These are phyloP conservation scores for Patiria miniata DNA, from an alignment of 35 echinoderm and acorn worm species.

Conservation along the genomic window DNA sequence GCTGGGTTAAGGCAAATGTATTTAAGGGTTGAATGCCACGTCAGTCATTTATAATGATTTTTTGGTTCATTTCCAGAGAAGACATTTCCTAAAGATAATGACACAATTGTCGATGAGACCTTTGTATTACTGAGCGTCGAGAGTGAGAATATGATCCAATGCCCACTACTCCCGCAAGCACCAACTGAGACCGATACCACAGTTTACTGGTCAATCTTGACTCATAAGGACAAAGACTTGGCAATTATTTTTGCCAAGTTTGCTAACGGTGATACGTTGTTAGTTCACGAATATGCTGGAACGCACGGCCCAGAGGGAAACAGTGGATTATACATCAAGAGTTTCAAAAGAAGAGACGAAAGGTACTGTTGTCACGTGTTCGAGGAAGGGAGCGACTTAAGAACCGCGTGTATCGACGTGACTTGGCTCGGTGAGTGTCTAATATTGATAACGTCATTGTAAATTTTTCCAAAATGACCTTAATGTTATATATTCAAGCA, in stretches of 20 bases:
- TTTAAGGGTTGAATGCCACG: no score
- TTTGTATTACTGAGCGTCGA: neutral
- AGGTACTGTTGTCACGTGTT: slow-evolving; percentile 4
- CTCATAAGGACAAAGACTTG: neutral
- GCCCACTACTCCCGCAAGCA: neutral
- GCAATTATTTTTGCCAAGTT: neutral
- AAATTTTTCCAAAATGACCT: no score
- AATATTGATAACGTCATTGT: no score
- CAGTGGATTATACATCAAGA: neutral
- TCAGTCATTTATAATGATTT: neutral
- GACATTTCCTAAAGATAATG: neutral
- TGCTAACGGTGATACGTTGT: neutral
- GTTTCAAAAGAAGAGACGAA: neutral
- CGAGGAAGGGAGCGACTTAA: neutral
- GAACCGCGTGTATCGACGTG: neutral
- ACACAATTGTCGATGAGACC: no score
- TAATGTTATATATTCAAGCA: no score
- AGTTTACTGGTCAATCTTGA: neutral
- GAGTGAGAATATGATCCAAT: neutral
- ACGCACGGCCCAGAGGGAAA: neutral
- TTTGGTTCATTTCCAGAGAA: neutral
- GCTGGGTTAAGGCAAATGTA: no score
- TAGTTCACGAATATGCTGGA: neutral
- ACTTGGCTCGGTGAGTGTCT: neutral
- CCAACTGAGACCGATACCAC: neutral